These are phyloP conservation scores for Actinia tenebrosa DNA, from an alignment of 64 coral and sea anemone species.

Conservation along the genomic window DNA sequence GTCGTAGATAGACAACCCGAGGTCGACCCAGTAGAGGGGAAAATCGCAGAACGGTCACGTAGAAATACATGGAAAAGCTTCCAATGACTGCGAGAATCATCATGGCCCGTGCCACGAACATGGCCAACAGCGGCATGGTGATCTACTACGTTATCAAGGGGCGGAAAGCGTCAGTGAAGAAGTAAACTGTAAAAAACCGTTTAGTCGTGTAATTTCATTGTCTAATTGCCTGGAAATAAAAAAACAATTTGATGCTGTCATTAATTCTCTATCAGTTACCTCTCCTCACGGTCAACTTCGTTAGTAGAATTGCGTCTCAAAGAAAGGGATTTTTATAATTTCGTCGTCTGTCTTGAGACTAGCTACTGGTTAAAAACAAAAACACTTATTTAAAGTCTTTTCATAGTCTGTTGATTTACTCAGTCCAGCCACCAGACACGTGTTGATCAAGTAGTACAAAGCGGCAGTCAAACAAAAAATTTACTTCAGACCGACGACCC, in stretches of 20 bases:
- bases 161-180: neutral
- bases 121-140: slow-evolving; percentile 3
- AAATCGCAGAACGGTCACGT: slow-evolving; percentile 9
- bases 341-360: neutral
- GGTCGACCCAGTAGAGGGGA: neutral
- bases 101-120: slow-evolving; percentile 16
- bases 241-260: neutral
- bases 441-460: neutral
- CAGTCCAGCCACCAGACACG: neutral
- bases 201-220: neutral
- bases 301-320: neutral
- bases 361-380: neutral
- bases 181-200: neutral
- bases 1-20: neutral
- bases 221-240: neutral
- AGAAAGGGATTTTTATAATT: neutral
- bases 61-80: slow-evolving; percentile 22
- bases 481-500: neutral
- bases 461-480: neutral
- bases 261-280: neutral
- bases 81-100: slow-evolving; percentile 20
- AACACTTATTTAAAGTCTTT: neutral
- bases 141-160: neutral
- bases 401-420: neutral
- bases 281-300: neutral